A percentile compares a stretch with the other conserved stretches of the same genome.
phyloP scores from a whole-genome alignment of 2,888 invertebrate genomes.

The Cerastis rubricosa region DNA sequence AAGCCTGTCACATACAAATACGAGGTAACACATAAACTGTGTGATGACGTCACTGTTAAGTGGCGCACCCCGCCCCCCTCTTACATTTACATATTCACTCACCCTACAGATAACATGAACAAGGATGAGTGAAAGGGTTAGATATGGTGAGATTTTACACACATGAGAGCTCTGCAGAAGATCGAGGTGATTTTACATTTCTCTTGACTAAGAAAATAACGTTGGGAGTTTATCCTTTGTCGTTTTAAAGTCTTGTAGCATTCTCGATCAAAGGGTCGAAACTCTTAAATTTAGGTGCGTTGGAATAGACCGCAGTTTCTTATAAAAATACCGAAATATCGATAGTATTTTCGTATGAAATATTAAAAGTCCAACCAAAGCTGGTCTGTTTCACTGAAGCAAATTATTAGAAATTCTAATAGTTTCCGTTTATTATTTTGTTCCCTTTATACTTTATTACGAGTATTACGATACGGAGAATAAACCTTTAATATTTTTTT shows the following conservation, averaged over 20 bases:
- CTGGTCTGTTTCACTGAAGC: neutral
- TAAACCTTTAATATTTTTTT: neutral
- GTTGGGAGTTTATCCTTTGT: neutral
- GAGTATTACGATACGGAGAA: no score
- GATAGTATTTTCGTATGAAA: neutral
- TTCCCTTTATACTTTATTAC: neutral
- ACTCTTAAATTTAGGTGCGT: no score
- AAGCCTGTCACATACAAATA: slow-evolving; percentile 17
- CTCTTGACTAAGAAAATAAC: neutral
- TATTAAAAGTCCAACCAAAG: neutral
- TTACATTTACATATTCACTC: slow-evolving; percentile 37
- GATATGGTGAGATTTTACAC: neutral
- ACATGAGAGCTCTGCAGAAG: neutral
- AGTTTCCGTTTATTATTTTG: no score
- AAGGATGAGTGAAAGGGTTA: neutral
- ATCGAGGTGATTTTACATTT: neutral
- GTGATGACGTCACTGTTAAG: slow-evolving; percentile 29
- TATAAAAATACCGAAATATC: neutral
- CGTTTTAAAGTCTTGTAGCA: neutral
- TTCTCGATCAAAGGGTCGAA: neutral
- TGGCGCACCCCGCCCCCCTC: neutral
- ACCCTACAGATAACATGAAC: neutral
- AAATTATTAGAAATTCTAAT: neutral
- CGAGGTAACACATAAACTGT: slow-evolving; percentile 15
- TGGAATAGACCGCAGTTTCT: no score